These are phyloP conservation scores for Alcis repandata DNA, from an alignment of 2,888 invertebrate species.

Conservation along the genomic window DNA sequence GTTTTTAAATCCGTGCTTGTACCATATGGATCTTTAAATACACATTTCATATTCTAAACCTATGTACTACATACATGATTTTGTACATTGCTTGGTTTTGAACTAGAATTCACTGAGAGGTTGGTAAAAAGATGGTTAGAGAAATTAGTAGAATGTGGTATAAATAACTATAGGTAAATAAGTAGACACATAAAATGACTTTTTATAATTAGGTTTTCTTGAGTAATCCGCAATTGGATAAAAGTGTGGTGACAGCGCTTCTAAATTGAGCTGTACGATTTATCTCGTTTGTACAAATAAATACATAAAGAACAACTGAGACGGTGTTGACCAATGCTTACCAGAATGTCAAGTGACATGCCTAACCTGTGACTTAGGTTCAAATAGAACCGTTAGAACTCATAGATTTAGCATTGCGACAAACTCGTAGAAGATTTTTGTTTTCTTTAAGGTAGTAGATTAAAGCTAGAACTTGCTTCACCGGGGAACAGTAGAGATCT, in stretches of 20 bases:
- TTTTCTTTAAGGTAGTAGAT: background rate
- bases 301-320: too few relatives aligned
- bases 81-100: slow-evolving; percentile 12
- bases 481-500: background rate
- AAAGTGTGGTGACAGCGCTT: too few relatives aligned
- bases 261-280: too few relatives aligned
- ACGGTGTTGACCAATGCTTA: too few relatives aligned
- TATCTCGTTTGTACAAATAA: too few relatives aligned
- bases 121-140: background rate
- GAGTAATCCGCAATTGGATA: too few relatives aligned
- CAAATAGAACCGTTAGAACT: too few relatives aligned
- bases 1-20: background rate
- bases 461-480: background rate
- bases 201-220: too few relatives aligned
- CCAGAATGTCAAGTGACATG: too few relatives aligned
- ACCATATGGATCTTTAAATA: background rate
- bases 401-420: background rate
- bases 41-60: background rate
- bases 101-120: background rate
- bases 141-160: too few relatives aligned
- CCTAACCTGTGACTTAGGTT: too few relatives aligned
- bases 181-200: too few relatives aligned
- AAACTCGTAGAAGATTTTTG: background rate
- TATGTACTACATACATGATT: slow-evolving; percentile 3
- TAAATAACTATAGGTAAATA: background rate